phyloP scores from a whole-genome alignment of 2,888 invertebrate genomes.

The Caenorhabditis doughertyi region DNA sequence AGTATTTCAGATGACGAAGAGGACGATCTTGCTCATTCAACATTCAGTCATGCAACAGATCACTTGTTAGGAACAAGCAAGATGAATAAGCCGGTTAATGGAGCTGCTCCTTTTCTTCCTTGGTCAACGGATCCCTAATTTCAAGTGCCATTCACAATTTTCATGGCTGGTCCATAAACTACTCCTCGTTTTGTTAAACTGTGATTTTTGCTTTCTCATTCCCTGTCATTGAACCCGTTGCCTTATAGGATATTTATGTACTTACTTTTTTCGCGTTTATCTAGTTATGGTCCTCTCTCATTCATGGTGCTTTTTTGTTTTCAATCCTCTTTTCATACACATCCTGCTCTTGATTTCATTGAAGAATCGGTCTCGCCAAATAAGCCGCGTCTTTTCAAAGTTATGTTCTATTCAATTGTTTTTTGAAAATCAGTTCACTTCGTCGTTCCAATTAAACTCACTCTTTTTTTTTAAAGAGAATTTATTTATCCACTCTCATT shows the following conservation, averaged over 20 bases:
- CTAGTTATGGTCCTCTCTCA: slow-evolving; percentile 14
- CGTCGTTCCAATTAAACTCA: slow-evolving; percentile 41
- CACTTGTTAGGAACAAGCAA: slow-evolving; percentile 35
- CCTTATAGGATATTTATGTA: slow-evolving; percentile 49
- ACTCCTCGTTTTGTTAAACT: slow-evolving; percentile 31
- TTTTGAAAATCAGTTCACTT: slow-evolving; percentile 47
- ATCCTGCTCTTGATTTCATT: slow-evolving; percentile 48
- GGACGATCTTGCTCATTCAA: slow-evolving; percentile 45
- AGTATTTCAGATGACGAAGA: slow-evolving; percentile 66
- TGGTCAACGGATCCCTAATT: slow-evolving; percentile 48
- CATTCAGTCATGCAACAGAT: slow-evolving; percentile 56
- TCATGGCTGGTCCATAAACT: slow-evolving; percentile 37
- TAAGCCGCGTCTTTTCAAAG: slow-evolving; percentile 27
- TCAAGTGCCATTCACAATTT: slow-evolving; percentile 35
- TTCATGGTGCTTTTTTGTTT: slow-evolving; percentile 41
- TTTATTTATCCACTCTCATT: slow-evolving; percentile 38
- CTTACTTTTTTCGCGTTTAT: slow-evolving; percentile 22
- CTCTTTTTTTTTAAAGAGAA: slow-evolving; percentile 3
- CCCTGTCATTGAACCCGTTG: slow-evolving; percentile 48
- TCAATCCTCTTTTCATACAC: slow-evolving; percentile 23
- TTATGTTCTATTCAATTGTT: not conserved
- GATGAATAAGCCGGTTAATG: slow-evolving; percentile 16
- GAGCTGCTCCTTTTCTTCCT: slow-evolving; percentile 20
- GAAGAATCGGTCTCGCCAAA: slow-evolving; percentile 53
- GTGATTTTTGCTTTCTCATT: slow-evolving; percentile 34